phyloP scores from a whole-genome alignment of 2,888 invertebrate genomes.

The Muscina levida region DNA sequence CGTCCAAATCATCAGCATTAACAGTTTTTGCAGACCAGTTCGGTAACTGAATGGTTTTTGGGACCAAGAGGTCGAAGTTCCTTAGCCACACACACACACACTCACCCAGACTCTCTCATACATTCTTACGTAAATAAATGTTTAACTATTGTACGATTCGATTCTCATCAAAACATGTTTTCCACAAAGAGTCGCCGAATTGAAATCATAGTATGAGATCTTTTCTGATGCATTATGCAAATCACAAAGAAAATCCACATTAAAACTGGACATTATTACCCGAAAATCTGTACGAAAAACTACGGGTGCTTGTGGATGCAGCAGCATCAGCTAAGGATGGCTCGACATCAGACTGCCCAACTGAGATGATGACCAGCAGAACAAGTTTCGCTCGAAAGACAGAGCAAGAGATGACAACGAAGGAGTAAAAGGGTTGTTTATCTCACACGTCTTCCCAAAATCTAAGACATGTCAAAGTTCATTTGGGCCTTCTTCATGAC shows the following conservation, averaged over 20 bases:
- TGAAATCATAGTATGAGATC: neutral
- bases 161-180: slow-evolving; percentile 51
- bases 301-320: slow-evolving; percentile 60
- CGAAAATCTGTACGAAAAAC: slow-evolving; percentile 39
- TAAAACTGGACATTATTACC: slow-evolving; percentile 58
- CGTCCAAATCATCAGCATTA: no score
- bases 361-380: slow-evolving; percentile 54
- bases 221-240: slow-evolving; percentile 28
- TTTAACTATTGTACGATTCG: neutral
- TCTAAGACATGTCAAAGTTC: slow-evolving; percentile 60
- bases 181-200: no score
- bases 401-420: slow-evolving; percentile 7
- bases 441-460: slow-evolving; percentile 51
- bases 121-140: no score
- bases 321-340: slow-evolving; percentile 50
- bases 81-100: no score
- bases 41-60: neutral
- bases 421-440: slow-evolving; percentile 44
- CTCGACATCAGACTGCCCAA: slow-evolving; percentile 1
- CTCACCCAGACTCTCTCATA: no score
- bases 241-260: slow-evolving; percentile 25
- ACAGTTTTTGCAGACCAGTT: no score
- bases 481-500: slow-evolving; percentile 45
- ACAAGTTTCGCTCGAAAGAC: slow-evolving; percentile 23
- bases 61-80: neutral